Evolutionary conservation across 1,140 invertebrate species (phyloP).

Genomic region (Camponotus pennsylvanicus): DNA sequence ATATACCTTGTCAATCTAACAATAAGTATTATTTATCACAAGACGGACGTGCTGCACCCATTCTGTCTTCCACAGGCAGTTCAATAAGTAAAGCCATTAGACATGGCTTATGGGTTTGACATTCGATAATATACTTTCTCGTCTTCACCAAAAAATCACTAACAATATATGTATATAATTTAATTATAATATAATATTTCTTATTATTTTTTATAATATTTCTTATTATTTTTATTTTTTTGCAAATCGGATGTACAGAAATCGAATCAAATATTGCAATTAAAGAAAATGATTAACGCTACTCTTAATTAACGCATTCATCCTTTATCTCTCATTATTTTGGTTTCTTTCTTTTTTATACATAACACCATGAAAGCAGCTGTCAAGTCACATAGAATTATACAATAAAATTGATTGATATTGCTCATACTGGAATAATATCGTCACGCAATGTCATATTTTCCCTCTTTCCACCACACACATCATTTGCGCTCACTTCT

Average conservation of each 20-base stretch:
- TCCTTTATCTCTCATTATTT: neutral
- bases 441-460: constrained; percentile 50
- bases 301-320: neutral
- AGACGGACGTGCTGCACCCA: neutral
- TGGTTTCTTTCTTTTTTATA: neutral
- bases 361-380: neutral
- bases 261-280: neutral
- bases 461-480: constrained; percentile 12
- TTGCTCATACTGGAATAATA: constrained; percentile 35
- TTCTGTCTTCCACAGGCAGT: neutral
- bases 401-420: constrained; percentile 38
- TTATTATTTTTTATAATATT: neutral
- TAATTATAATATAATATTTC: neutral
- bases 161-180: neutral
- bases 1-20: neutral
- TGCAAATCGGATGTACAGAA: neutral
- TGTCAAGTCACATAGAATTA: neutral
- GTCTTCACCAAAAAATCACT: neutral
- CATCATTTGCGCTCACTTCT: constrained; percentile 24
- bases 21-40: constrained; percentile 27
- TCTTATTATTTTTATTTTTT: neutral
- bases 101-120: neutral
- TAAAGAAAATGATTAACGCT: neutral
- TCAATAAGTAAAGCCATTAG: constrained; percentile 17
- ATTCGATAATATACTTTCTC: neutral